These are phyloP conservation scores for Pogoniulus pusillus DNA, from an alignment of 2,797 vertebrate genomes.

Conservation along the genomic window DNA sequence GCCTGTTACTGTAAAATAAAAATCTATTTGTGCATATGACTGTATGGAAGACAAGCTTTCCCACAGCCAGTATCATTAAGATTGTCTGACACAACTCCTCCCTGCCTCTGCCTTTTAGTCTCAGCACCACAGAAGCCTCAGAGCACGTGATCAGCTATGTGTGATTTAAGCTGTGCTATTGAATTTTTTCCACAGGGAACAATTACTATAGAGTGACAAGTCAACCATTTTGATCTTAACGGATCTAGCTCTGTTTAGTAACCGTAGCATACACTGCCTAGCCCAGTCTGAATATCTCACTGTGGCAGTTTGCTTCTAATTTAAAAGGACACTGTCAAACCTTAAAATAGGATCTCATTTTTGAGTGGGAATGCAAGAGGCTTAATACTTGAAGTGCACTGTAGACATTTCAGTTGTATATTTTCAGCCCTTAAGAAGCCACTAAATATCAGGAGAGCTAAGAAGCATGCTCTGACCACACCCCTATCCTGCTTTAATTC, in stretches of 20 bases:
- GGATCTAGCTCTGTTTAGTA: constrained; percentile 34
- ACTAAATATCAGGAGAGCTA: background rate
- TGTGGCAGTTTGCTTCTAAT: background rate
- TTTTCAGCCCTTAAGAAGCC: constrained; percentile 9
- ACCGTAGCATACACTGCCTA: background rate
- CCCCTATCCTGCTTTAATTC: constrained; percentile 38
- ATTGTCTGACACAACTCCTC: constrained; percentile 9
- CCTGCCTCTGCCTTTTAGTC: constrained; percentile 23
- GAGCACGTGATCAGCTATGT: constrained; percentile 4
- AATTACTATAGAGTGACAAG: constrained; percentile 50
- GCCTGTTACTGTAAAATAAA: constrained; percentile 3
- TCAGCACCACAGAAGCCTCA: background rate
- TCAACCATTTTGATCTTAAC: constrained; percentile 59
- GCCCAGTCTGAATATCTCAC: background rate
- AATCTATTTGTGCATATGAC: background rate
- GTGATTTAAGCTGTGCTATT: constrained; percentile 33
- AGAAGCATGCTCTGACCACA: constrained; percentile 32
- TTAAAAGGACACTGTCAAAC: background rate
- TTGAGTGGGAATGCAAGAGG: background rate
- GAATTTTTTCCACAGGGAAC: constrained; percentile 38
- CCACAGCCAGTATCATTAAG: background rate
- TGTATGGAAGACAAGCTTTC: background rate
- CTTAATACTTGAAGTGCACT: background rate
- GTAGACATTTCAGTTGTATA: background rate
- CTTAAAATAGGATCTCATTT: constrained; percentile 22